Base-by-base conservation (phyloP, 1,140 invertebrate genomes). In the Spodoptera litura region DNA sequence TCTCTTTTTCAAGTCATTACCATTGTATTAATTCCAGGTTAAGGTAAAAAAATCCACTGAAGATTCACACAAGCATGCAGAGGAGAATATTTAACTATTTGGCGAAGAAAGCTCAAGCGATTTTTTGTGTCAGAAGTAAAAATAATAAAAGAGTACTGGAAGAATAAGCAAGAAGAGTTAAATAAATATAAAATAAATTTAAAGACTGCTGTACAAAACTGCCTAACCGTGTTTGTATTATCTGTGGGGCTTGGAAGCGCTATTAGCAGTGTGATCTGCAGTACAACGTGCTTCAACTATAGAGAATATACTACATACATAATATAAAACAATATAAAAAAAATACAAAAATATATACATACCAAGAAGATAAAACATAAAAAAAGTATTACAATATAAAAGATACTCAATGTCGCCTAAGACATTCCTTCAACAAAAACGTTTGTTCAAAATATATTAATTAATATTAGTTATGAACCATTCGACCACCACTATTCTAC, bases 371-470 rank as follows among this genome's bases (percentile, higher is more conserved):
- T 79, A 76, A 87, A 84, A 81, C 73, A 85, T 84, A 86, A 66
- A 85, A 72, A 79, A 82, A 85, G n/a, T 76, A 78, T 79, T 79
- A 78, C 73, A 64, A 75, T 71, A 71, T 82, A 85, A 75, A 85
- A 84, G 82, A 89, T 85, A 83, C 87, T 88, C 83, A 81, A 91
- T 86, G 85, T 89, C 87, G 81, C 91, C 89, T 92, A 91, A 80
- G 71, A 85, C 90, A 94, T 94, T 93, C 91, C 89, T 87, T 92
- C 72, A 89, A 88, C 85, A 78, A 81, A 81, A 78, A 80, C n/a
- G 31, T 61, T 68, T 31, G 53, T 68, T 81, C 10, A 78, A 70
- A 66, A 78, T 44, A 44, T 44, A 44, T 44, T 44, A 44, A 44
- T 44, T 44, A 44, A 44, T 78, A 68, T 53, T 78, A 62, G 51